Percentiles rank a stretch among this genome's conserved stretches.
phyloP scores from a whole-genome alignment of 2,888 invertebrate genomes.

The Drosophila affinis region DNA sequence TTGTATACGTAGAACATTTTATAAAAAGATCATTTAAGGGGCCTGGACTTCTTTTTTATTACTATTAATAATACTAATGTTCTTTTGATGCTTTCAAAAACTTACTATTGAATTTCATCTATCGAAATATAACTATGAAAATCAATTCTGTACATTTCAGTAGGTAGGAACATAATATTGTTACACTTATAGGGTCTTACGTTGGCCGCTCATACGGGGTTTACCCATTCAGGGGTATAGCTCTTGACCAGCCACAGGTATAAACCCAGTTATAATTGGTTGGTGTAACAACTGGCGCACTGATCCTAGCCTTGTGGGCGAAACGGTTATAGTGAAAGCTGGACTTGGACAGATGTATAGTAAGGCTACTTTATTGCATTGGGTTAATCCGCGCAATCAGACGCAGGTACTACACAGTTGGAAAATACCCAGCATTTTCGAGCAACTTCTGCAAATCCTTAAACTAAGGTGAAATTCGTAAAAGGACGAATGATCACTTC shows the following conservation, averaged over 20 bases:
- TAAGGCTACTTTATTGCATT: not conserved
- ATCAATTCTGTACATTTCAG: no score
- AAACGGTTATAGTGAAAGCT: not conserved
- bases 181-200: not conserved
- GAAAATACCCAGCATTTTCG: not conserved
- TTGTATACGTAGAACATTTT: not conserved
- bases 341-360: not conserved
- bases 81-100: not conserved
- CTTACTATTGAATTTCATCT: not conserved
- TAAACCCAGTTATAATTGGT: conserved; percentile 23
- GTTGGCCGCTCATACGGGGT: conserved; percentile 6
- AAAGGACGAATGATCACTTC: not conserved
- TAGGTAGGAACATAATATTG: not conserved
- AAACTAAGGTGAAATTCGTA: not conserved
- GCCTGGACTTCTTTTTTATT: no score
- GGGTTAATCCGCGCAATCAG: not conserved
- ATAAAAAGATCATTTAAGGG: no score
- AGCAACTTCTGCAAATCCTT: not conserved
- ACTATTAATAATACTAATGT: no score
- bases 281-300: not conserved
- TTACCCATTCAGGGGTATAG: conserved; percentile 22
- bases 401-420: not conserved
- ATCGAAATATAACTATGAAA: not conserved
- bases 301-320: not conserved
- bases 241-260: conserved; percentile 22